Evolutionary conservation across 2,797 vertebrate species (phyloP).

Genomic region (Tokudaia tokunoshimensis): DNA sequence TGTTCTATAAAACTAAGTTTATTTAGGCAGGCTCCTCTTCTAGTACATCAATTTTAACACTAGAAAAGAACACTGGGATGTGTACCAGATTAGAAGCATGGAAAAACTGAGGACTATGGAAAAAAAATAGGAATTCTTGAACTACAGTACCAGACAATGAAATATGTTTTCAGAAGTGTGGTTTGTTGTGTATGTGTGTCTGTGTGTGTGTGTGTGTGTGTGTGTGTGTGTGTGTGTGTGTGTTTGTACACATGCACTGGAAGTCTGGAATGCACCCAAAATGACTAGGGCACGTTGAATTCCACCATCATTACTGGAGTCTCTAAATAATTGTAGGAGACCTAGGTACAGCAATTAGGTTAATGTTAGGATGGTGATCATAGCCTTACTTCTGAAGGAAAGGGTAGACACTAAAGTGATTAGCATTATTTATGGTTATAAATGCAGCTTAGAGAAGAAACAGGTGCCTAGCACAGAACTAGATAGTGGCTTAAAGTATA

Average conservation of each 20-base stretch:
- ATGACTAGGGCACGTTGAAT: background rate
- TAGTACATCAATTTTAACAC: background rate
- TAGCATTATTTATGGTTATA: background rate
- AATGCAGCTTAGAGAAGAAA: background rate
- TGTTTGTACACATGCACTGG: no score
- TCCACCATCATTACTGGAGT: background rate
- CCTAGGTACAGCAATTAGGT: background rate
- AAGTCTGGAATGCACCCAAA: background rate
- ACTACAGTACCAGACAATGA: background rate
- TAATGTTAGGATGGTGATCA: background rate
- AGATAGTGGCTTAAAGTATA: background rate
- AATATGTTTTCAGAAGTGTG: background rate
- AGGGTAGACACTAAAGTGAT: background rate
- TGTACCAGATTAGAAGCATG: background rate
- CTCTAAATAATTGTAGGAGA: background rate
- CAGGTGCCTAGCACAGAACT: background rate
- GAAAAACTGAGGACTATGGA: background rate
- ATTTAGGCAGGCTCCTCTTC: background rate
- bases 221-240: background rate
- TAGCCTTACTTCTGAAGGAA: background rate
- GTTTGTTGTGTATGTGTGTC: background rate
- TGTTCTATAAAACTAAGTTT: background rate
- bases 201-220: background rate
- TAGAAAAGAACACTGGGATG: background rate
- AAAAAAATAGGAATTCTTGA: background rate